Conservation (phyloP, 1,140 invertebrate species). For the Tetragonula clypearis region DNA sequence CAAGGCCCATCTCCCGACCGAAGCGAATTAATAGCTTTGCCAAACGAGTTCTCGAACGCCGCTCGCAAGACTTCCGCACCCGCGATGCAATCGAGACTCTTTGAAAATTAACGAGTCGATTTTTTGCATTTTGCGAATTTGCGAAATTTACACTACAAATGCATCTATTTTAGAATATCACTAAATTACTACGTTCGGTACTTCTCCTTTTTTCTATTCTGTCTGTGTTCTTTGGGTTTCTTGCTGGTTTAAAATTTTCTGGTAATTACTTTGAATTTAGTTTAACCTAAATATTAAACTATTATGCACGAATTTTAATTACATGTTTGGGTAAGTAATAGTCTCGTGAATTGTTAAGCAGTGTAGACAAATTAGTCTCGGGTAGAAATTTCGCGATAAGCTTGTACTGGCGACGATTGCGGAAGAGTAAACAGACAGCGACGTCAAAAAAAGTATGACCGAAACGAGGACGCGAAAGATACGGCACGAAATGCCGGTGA, state of each 20-base stretch:
- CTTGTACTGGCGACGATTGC: slow-evolving; percentile 15
- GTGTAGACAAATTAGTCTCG: not conserved
- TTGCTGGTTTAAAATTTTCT: too few relatives aligned
- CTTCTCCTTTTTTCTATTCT: too few relatives aligned
- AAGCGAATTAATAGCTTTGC: slow-evolving; percentile 41
- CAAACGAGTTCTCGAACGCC: not conserved
- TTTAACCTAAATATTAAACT: too few relatives aligned
- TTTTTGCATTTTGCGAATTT: not conserved
- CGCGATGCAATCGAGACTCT: too few relatives aligned
- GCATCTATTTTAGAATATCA: too few relatives aligned
- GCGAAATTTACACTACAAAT: too few relatives aligned
- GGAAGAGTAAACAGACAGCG: slow-evolving; percentile 69
- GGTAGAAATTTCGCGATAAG: not conserved
- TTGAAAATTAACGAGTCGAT: not conserved
- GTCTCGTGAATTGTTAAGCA: too few relatives aligned
- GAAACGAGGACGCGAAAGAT: slow-evolving; percentile 59
- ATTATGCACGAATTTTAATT: too few relatives aligned
- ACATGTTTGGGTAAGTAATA: too few relatives aligned
- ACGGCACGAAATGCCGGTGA: slow-evolving; percentile 19
- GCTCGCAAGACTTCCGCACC: not conserved
- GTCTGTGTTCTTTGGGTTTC: too few relatives aligned
- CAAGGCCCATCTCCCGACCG: not conserved
- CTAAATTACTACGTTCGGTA: too few relatives aligned
- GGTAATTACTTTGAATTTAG: too few relatives aligned
- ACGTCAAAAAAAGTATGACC: slow-evolving; percentile 69